Evolutionary conservation across 2,888 invertebrate species (phyloP).

Genomic region (Leptothorax acervorum): DNA sequence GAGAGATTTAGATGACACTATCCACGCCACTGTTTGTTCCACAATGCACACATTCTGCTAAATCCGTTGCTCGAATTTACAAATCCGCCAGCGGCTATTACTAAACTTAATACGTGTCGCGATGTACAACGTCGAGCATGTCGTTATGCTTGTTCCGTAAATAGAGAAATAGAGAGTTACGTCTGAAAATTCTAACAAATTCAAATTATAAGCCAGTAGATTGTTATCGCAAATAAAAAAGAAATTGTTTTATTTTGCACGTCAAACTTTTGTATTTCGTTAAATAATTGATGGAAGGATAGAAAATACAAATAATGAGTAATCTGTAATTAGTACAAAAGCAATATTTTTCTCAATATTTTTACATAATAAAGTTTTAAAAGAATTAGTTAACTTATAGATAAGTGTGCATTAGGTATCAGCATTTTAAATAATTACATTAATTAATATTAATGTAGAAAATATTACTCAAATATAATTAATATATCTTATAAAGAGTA

Average conservation of each 20-base stretch:
- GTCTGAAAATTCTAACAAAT: conserved; percentile 3
- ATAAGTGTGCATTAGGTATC: neutral
- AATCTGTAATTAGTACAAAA: neutral
- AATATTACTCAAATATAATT: conserved; percentile 18
- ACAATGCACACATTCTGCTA: conserved; percentile 54
- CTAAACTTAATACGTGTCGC: conserved; percentile 60
- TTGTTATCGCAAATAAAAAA: neutral
- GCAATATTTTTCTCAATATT: neutral
- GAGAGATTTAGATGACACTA: conserved; percentile 56
- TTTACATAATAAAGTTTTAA: neutral
- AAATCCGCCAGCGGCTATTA: conserved; percentile 66
- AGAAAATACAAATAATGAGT: neutral
- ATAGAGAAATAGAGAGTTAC: neutral
- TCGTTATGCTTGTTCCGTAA: neutral
- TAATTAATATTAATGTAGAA: neutral
- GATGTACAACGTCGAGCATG: conserved; percentile 2
- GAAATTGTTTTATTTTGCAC: neutral
- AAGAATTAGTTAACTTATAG: neutral
- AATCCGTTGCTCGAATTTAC: conserved; percentile 69
- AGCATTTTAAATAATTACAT: conserved; percentile 3
- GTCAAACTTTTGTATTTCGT: neutral
- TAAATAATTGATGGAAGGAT: neutral
- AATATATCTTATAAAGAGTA: neutral
- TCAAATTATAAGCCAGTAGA: neutral
- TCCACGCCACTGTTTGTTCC: conserved; percentile 54